A percentile compares a stretch with the other conserved stretches of the same genome.
These are phyloP conservation scores for Lepus oiostolus DNA, from an alignment of 2,797 vertebrate species.

Conservation along the genomic window DNA sequence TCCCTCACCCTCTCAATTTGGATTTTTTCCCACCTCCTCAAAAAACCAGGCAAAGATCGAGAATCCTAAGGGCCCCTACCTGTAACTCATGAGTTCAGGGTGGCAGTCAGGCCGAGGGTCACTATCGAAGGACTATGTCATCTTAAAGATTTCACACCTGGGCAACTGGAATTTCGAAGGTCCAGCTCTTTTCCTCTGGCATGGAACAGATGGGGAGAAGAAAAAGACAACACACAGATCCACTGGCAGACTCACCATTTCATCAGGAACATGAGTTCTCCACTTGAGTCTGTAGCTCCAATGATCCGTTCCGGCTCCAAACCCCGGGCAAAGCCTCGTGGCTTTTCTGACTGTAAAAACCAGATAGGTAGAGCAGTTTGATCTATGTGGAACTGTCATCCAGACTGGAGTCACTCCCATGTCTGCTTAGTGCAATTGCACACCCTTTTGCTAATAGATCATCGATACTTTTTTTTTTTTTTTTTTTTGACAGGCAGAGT, in stretches of 20 bases:
- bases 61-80: conserved; percentile 83
- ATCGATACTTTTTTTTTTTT: background rate
- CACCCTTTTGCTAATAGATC: background rate
- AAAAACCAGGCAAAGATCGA: conserved; percentile 73
- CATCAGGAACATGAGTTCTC: conserved; percentile 99
- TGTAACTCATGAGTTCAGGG: conserved; percentile 83
- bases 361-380: conserved; percentile 71
- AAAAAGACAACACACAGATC: conserved; percentile 58
- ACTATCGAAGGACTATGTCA: conserved; percentile 83
- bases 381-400: background rate
- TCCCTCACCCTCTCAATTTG: conserved; percentile 38
- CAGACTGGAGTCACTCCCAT: background rate
- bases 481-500: no score
- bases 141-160: conserved; percentile 83
- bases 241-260: conserved; percentile 94
- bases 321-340: conserved; percentile 96
- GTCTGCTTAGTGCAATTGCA: background rate
- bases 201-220: conserved; percentile 80
- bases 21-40: conserved; percentile 68
- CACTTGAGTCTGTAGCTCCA: conserved; percentile 98
- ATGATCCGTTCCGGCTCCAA: conserved; percentile 98
- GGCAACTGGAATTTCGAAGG: conserved; percentile 83
- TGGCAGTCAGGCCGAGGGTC: conserved; percentile 82
- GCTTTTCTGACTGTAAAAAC: conserved; percentile 95
- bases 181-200: conserved; percentile 85